Base-by-base conservation (phyloP, 2,113 vertebrate species). In the Scomber japonicus region DNA sequence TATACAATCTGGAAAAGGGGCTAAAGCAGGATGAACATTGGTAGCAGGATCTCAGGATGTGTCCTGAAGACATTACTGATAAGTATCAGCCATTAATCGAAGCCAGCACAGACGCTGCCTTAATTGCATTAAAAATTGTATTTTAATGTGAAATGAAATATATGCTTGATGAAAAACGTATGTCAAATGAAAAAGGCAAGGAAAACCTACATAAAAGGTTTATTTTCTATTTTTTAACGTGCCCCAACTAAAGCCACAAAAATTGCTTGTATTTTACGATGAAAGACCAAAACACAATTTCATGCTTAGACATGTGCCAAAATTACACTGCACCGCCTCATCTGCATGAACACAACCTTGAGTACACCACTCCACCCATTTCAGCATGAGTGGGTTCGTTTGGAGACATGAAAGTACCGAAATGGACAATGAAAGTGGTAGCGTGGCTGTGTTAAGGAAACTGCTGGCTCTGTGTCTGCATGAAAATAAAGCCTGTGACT, bases 11-110 rank as follows among this genome's bases (percentile, higher is more conserved):
- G 45, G 48, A 72, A 69, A 80, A 63, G 17, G 21, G 17, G 46
- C 53, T 69, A 4, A 51, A 66, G 75, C 50, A 76, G 55, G 78
- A 88, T 30, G 69, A 83, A 73, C 56, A 62, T 67, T 77, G 74
- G 71, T 74, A 75, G 48, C 51, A 56, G 63, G 55, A 78, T 54
- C 78, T 74, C 67, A 71, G 77, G 74, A 81, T 81, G 68, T 76
- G 68, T 85, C 82, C 86, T 51, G 64, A 68, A 81, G 88, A 88
- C 74, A 83, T 83, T 40, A 17, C 61, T 65, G 82, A 88, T 88
- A 88, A 65, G 75, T 71, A 89, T 87, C 75, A 48, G n/a, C 62
- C 51, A 69, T 88, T 88, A 81, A 81, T 83, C 31, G 27, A 69
- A 85, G 61, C 44, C 77, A 80, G 68, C 60, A 75, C 40, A 54